Evolutionary conservation across 2,113 vertebrate species (phyloP).

Genomic region (Microtus richardsoni): DNA sequence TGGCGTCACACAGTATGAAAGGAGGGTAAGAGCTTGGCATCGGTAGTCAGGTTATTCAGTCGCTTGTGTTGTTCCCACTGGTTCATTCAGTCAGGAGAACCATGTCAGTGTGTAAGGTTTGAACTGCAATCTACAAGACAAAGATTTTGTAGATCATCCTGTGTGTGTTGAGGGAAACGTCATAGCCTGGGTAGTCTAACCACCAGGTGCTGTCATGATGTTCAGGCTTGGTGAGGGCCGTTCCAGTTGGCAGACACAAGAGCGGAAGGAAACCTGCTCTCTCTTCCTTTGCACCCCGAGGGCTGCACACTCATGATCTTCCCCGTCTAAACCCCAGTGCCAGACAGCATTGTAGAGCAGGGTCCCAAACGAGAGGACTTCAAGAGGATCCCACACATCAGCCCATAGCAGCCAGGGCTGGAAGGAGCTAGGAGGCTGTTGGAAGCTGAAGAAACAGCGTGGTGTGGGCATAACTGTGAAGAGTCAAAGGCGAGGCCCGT

Average conservation of each 20-base stretch:
- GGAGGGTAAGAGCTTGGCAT: neutral
- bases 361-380: neutral
- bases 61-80: neutral
- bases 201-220: neutral
- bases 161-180: neutral
- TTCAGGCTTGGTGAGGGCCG: neutral
- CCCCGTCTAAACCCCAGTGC: neutral
- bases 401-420: neutral
- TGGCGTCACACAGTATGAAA: neutral
- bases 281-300: neutral
- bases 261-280: neutral
- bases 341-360: neutral
- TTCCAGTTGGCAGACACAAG: neutral
- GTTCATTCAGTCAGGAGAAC: neutral
- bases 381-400: neutral
- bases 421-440: neutral
- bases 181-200: neutral
- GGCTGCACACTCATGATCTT: neutral
- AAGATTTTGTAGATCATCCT: neutral
- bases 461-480: neutral
- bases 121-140: neutral
- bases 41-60: neutral
- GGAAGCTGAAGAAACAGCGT: neutral
- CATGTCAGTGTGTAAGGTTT: neutral
- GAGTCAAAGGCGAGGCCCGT: neutral